phyloP scores from a whole-genome alignment of 2,888 invertebrate species.

The Drosophila bunnanda region DNA sequence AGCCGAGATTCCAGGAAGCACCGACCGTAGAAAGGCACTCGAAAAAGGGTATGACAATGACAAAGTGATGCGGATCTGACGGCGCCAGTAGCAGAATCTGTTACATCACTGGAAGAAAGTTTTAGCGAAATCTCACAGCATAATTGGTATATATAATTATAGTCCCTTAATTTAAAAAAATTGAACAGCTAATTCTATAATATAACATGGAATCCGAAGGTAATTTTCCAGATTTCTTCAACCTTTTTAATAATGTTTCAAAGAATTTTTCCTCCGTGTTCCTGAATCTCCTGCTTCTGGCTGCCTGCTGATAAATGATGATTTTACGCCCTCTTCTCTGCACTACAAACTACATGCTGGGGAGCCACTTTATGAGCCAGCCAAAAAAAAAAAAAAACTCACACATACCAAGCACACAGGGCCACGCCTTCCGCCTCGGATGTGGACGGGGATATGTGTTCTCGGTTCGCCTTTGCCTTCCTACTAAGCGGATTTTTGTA shows the following conservation, averaged over 20 bases:
- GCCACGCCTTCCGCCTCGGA: constrained; percentile 38
- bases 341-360: constrained; percentile 54
- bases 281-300: constrained; percentile 15
- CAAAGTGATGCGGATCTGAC: constrained; percentile 77
- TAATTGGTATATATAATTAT: background rate
- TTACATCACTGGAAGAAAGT: background rate
- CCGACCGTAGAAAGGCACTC: constrained; percentile 37
- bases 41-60: constrained; percentile 76
- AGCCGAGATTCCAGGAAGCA: constrained; percentile 44
- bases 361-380: constrained; percentile 70
- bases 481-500: constrained; percentile 71
- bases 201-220: too few relatives aligned
- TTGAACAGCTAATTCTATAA: too few relatives aligned
- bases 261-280: constrained; percentile 4
- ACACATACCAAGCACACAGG: constrained; percentile 13
- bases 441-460: constrained; percentile 49
- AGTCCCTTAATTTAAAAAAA: too few relatives aligned
- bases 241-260: background rate
- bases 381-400: constrained; percentile 33
- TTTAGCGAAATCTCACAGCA: background rate
- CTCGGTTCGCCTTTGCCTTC: constrained; percentile 42
- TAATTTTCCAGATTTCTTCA: background rate
- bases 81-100: constrained; percentile 64
- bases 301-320: constrained; percentile 68
- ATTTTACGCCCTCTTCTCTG: constrained; percentile 63